Evolutionary conservation across 2,888 invertebrate genomes (phyloP), one percentile per base, ranked within the genome.

Genomic region (Lysandra bellargus): DNA sequence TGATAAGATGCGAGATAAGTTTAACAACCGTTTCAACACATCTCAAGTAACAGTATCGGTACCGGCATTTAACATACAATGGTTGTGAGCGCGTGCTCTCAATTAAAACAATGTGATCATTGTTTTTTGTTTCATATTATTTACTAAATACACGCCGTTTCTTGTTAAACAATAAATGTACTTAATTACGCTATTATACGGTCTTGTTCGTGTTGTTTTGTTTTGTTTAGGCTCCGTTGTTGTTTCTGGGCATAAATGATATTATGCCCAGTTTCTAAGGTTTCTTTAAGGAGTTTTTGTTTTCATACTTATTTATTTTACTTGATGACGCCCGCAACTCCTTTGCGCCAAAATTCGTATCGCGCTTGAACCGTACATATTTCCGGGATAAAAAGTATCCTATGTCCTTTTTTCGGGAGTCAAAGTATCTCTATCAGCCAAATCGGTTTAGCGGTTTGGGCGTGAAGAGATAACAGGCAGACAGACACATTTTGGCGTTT

Each of bases 21-120:
- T 78, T 72, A 78, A 60, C 44, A 33, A 75, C 17, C 77, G 78
- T 79, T 79, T 33, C 75, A 75, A 75, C 75, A 79, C 14, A 30
- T 76, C 49, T 74, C 60, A 30, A 75, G 61, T 79, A 44, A 79
- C 44, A 83, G 85, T 84, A 87, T 89, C 88, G 88, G 81, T 88
- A 90, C 85, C 87, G 80, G 82, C 85, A 91, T 91, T 93, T 93
- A 88, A 84, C 92, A 93, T 90, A 93, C 93, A 93, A 93, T 93
- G 85, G 88, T 83, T 80, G 82, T 89, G 88, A 88, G 91, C 92
- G 89, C 92, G 92, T 92, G 93, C 91, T 88, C 88, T 87, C 86
- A 87, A 87, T 90, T 86, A 84, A 85, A 90, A 90, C 90, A 92
- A 91, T 69, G 12, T 90, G 88, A 88, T 89, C 87, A 88, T 89